Evolutionary conservation across 1,140 invertebrate genomes (phyloP).

Genomic region (Pogonomyrmex californicus): DNA sequence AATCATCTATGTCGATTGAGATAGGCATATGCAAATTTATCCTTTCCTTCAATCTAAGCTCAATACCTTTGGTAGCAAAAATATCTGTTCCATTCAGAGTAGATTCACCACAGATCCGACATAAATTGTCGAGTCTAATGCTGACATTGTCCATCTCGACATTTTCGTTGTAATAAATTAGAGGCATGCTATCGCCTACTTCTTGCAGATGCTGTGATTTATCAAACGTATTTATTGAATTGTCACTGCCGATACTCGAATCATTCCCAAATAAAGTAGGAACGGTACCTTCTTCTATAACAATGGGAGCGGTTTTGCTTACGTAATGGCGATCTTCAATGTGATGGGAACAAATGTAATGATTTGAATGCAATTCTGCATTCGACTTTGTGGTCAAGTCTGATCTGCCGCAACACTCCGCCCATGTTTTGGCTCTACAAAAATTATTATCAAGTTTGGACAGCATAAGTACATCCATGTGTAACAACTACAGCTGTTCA

Average conservation of each 20-base stretch:
- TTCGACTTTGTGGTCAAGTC: slow-evolving; percentile 74
- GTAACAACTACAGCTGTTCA: not conserved
- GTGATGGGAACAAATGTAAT: slow-evolving; percentile 78
- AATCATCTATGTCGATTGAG: slow-evolving; percentile 68
- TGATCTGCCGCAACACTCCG: slow-evolving; percentile 71
- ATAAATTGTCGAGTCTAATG: slow-evolving; percentile 66
- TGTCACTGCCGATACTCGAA: not conserved
- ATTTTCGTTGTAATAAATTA: slow-evolving; percentile 64
- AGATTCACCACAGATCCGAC: slow-evolving; percentile 74
- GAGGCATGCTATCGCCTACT: slow-evolving; percentile 22
- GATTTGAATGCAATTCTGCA: slow-evolving; percentile 74
- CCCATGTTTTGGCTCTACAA: slow-evolving; percentile 75
- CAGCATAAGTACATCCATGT: not conserved
- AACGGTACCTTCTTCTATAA: slow-evolving; percentile 70
- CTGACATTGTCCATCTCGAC: slow-evolving; percentile 59
- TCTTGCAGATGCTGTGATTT: slow-evolving; percentile 30
- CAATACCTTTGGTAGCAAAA: slow-evolving; percentile 69
- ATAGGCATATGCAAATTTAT: slow-evolving; percentile 79
- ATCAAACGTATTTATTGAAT: slow-evolving; percentile 38
- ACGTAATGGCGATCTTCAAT: slow-evolving; percentile 76
- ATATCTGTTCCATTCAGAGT: slow-evolving; percentile 75
- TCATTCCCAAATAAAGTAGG: slow-evolving; percentile 69
- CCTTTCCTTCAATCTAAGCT: slow-evolving; percentile 77
- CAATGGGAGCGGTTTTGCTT: slow-evolving; percentile 70
- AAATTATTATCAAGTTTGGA: slow-evolving; percentile 18